Conservation (phyloP, 2,888 invertebrate species). For the Leptinotarsa rubiginosa region DNA sequence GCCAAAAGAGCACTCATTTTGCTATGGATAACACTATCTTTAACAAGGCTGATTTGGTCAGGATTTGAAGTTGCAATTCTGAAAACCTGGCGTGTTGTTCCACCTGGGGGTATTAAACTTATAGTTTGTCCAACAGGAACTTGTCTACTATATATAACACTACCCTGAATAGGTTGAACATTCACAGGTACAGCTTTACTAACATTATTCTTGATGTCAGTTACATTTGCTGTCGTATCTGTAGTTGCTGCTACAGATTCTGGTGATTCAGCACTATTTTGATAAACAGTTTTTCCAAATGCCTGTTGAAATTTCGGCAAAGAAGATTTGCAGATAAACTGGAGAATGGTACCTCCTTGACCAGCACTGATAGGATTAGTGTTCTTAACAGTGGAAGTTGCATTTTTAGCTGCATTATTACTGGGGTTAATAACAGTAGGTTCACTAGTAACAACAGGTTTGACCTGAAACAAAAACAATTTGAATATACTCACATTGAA, state of each 20-base stretch:
- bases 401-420: slow-evolving; percentile 46
- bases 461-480: slow-evolving; percentile 37
- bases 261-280: slow-evolving; percentile 56
- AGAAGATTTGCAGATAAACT: slow-evolving; percentile 74
- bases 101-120: slow-evolving; percentile 69
- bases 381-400: slow-evolving; percentile 49
- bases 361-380: slow-evolving; percentile 50
- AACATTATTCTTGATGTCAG: slow-evolving; percentile 40
- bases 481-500: not conserved
- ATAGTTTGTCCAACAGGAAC: slow-evolving; percentile 75
- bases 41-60: slow-evolving; percentile 64
- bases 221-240: slow-evolving; percentile 38
- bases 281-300: slow-evolving; percentile 79
- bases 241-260: slow-evolving; percentile 47
- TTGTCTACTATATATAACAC: slow-evolving; percentile 80
- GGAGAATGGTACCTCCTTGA: slow-evolving; percentile 65
- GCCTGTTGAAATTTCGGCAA: slow-evolving; percentile 84
- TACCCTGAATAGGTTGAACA: slow-evolving; percentile 74
- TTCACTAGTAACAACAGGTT: slow-evolving; percentile 40
- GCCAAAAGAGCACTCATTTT: slow-evolving; percentile 67
- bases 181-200: slow-evolving; percentile 70
- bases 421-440: slow-evolving; percentile 43
- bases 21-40: slow-evolving; percentile 66
- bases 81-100: slow-evolving; percentile 63
- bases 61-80: slow-evolving; percentile 64